Conservation (phyloP, 2,888 invertebrate species). For the Anthrax anthrax region DNA sequence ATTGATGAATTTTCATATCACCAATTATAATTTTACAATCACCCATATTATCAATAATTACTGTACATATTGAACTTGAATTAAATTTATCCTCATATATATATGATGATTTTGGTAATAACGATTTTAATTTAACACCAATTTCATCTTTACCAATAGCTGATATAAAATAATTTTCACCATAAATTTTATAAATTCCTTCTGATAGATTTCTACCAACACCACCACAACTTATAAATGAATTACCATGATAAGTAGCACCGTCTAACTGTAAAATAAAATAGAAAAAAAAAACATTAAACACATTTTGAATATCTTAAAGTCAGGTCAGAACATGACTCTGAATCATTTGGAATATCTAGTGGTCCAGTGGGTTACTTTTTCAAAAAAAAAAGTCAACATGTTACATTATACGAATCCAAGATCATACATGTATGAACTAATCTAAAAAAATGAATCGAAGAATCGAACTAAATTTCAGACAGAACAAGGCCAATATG, state of each 20-base stretch:
- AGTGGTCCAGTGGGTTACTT: too few relatives aligned
- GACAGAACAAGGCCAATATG: too few relatives aligned
- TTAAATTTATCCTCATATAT: constrained; percentile 21
- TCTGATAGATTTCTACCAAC: constrained; percentile 89
- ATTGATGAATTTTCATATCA: constrained; percentile 65
- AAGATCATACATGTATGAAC: too few relatives aligned
- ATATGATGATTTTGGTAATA: constrained; percentile 25
- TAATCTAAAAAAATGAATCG: too few relatives aligned
- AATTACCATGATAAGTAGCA: constrained; percentile 54
- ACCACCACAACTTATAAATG: constrained; percentile 62
- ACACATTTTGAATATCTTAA: too few relatives aligned
- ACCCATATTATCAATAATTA: constrained; percentile 56
- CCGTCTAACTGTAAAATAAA: constrained; percentile 54
- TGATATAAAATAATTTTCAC: constrained; percentile 51
- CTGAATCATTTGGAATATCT: too few relatives aligned
- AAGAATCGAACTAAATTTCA: too few relatives aligned
- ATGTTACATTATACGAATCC: too few relatives aligned
- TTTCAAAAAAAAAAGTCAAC: too few relatives aligned
- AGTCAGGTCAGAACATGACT: too few relatives aligned
- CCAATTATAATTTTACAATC: constrained; percentile 71
- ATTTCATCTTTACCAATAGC: constrained; percentile 58
- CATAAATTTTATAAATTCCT: constrained; percentile 60
- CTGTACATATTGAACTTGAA: constrained; percentile 59
- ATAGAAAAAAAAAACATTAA: constrained; percentile 7
- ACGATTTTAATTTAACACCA: constrained; percentile 31